Evolutionary conservation across 2,797 vertebrate species (phyloP).

Genomic region (Sebastes cheni): DNA sequence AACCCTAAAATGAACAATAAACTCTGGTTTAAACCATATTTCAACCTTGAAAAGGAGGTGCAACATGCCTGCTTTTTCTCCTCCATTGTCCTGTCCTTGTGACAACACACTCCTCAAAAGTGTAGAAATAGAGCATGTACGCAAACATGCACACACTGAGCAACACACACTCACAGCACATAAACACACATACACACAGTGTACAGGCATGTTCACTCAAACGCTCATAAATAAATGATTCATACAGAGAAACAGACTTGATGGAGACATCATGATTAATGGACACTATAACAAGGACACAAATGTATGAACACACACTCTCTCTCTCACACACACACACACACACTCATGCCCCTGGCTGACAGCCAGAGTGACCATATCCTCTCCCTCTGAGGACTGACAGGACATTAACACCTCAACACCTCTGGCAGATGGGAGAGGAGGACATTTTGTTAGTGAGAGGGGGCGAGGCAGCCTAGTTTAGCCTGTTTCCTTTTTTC

Average conservation of each 20-base stretch:
- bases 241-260: neutral
- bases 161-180: neutral
- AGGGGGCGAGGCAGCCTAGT: neutral
- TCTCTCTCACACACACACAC: neutral
- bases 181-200: neutral
- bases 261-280: neutral
- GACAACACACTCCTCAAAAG: neutral
- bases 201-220: neutral
- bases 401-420: conserved; percentile 58
- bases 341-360: neutral
- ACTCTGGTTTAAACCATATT: neutral
- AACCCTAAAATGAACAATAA: neutral
- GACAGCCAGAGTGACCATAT: conserved; percentile 29
- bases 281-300: neutral
- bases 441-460: conserved; percentile 36
- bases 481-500: neutral
- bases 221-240: neutral
- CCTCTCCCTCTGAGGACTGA: conserved; percentile 60
- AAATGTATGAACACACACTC: neutral
- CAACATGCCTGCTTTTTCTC: neutral
- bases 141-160: neutral
- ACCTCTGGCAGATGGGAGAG: conserved; percentile 55
- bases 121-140: neutral
- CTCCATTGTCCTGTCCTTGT: neutral
- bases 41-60: neutral